Base-by-base conservation (phyloP, 1,140 invertebrate genomes). In the Euwallacea fornicatus region DNA sequence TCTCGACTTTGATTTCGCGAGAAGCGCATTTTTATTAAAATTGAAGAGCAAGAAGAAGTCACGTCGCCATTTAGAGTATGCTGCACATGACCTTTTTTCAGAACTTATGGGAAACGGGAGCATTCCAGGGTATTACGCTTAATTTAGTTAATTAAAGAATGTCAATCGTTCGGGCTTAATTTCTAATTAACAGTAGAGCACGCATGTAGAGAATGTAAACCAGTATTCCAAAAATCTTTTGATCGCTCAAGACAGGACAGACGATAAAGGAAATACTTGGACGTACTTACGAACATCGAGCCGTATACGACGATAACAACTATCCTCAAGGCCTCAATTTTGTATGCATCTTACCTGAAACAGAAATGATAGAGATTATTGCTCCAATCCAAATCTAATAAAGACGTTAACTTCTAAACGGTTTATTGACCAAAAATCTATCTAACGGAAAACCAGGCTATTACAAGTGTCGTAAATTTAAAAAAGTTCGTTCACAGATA, bases 401-500 rank as follows among this genome's bases (percentile, higher is more conserved):
- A 53, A 68, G 66, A 60, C 61, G 61, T 68, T 56, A 56, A 66
- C 47, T 44, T 42, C 7, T 61, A 42, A 50, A 60, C 44, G 42
- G 54, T 41, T 33, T 50, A 44, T 68, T 68, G 66, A 60, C 66
- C 47, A 68, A 60, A 33, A 33, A 33, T 33, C 21, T 33, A 60
- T 50, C 59, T 69, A 69, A 69, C 67, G 67, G 67, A 44, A 69
- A 63, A 59, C 46, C 7, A 69, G 41, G 55, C 66, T 53, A 69
- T 69, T 69, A 69, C 67, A 63, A 63, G 15, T 63, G 53, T 46
- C 67, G 63, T 69, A 69, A 69, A 69, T 69, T 63, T 69, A 69
- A 69, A 69, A 69, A 69, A 69, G 67, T 69, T 69, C 67, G 67
- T 69, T 69, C 60, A 69, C 67, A 63, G 67, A 69, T 69, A 69